A percentile compares a stretch with the other conserved stretches of the same genome.
phyloP scores from a whole-genome alignment of 2,113 vertebrate genomes.

The Mus pahari region DNA sequence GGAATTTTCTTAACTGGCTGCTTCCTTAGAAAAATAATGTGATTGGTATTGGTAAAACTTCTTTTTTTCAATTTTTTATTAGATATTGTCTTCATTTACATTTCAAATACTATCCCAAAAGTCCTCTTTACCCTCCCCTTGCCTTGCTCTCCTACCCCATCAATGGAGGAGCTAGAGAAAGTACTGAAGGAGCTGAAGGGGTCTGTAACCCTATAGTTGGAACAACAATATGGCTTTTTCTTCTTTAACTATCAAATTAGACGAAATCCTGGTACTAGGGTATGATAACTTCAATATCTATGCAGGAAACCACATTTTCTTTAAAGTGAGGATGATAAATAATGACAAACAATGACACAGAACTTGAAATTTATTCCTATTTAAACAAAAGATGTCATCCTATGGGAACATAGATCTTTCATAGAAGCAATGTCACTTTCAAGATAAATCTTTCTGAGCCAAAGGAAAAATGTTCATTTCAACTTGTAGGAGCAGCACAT shows the following conservation, averaged over 20 bases:
- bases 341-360: not conserved
- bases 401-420: not conserved
- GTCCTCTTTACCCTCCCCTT: too few species aligned
- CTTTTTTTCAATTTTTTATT: too few species aligned
- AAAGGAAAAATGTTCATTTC: constrained; percentile 17
- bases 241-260: not conserved
- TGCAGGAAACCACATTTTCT: not conserved
- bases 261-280: not conserved
- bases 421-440: constrained; percentile 18
- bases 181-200: too few species aligned
- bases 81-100: too few species aligned
- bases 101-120: too few species aligned
- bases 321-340: not conserved
- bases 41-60: not conserved
- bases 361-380: constrained; percentile 13
- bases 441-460: constrained; percentile 40
- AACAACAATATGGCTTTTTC: not conserved
- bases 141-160: too few species aligned
- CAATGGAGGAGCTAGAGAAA: too few species aligned
- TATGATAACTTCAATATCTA: not conserved
- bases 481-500: not conserved
- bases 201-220: too few species aligned
- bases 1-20: not conserved
- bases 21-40: not conserved
- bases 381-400: not conserved